Evolutionary conservation across 2,888 invertebrate species (phyloP), one percentile per base, ranked within the genome.

Genomic region (Uropetala carovei): DNA sequence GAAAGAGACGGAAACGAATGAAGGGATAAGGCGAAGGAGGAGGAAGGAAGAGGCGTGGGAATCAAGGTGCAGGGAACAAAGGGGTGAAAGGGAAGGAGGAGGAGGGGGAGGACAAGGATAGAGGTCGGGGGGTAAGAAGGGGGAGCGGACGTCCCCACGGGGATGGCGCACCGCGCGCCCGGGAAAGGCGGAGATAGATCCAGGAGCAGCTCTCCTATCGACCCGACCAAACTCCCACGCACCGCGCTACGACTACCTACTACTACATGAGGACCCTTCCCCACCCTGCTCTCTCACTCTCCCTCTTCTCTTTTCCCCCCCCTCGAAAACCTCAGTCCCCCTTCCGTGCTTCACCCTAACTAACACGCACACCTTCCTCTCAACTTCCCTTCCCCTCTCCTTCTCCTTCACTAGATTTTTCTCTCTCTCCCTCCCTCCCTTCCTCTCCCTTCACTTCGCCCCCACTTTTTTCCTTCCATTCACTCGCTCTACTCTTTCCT

Each of bases 171-270:
- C 75, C 75, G 22, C 22, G 75, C 13, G 75, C 75, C 75, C 75
- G 22, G 75, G 68, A 68, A 68, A 68, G 68, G 75, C 75, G 75
- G 13, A 75, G 75, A 75, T 75, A 75, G 43, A 43, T 43, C 43
- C 43, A 43, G 75, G 11, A 75, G 75, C 75, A 43, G 43, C 43
- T 43, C 43, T 27, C 22, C 75, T 75, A 75, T 75, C 75, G 75
- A 75, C 75, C 75, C 75, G 27, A 75, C 43, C 3, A 43, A 43
- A 43, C 43, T 43, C 43, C 43, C 43, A 43, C 43, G 43, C 43
- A 43, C 43, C 43, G 43, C 43, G 5, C 43, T 43, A 43, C 43
- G 43, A 43, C 43, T 43, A 43, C 43, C 43, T 43, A 43, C 43
- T 43, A 43, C 43, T 43, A 43, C 43, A 43, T 43, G 43, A 43